Evolutionary conservation across 1,140 invertebrate species (phyloP).

Genomic region (Lethocerus indicus): DNA sequence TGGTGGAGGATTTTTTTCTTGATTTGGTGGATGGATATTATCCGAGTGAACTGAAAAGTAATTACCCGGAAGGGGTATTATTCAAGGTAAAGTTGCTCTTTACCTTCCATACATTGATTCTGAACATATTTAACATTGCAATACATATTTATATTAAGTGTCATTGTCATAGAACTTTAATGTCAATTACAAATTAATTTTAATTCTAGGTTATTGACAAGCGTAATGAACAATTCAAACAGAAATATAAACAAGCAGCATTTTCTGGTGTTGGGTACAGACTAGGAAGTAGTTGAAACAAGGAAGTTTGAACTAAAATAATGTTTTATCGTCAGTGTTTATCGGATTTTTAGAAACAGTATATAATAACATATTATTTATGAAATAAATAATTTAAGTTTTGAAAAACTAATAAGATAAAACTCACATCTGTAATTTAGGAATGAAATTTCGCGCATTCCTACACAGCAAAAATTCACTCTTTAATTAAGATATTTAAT

Average conservation of each 20-base stretch:
- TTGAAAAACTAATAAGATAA: too few relatives aligned
- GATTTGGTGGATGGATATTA: constrained; percentile 12
- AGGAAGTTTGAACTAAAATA: too few relatives aligned
- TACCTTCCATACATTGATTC: background rate
- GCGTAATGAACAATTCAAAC: background rate
- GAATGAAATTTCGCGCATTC: too few relatives aligned
- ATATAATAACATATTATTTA: too few relatives aligned
- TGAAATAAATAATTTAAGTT: too few relatives aligned
- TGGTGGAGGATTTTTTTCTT: constrained; percentile 2
- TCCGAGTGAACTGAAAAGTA: constrained; percentile 6
- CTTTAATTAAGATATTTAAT: too few relatives aligned
- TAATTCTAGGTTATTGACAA: background rate
- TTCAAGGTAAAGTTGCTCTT: constrained; percentile 7
- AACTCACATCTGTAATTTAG: too few relatives aligned
- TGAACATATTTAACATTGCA: background rate
- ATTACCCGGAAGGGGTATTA: constrained; percentile 7
- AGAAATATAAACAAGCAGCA: background rate
- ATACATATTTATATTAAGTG: background rate
- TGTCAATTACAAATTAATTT: background rate
- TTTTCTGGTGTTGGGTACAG: background rate
- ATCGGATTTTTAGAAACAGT: too few relatives aligned
- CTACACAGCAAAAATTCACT: too few relatives aligned
- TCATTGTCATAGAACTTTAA: background rate
- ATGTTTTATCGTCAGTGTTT: too few relatives aligned
- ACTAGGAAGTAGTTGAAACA: too few relatives aligned